Percentiles rank a stretch among this genome's conserved stretches.
These are phyloP conservation scores for Idris sp. DNA, from an alignment of 1,140 invertebrate species.

Conservation along the genomic window DNA sequence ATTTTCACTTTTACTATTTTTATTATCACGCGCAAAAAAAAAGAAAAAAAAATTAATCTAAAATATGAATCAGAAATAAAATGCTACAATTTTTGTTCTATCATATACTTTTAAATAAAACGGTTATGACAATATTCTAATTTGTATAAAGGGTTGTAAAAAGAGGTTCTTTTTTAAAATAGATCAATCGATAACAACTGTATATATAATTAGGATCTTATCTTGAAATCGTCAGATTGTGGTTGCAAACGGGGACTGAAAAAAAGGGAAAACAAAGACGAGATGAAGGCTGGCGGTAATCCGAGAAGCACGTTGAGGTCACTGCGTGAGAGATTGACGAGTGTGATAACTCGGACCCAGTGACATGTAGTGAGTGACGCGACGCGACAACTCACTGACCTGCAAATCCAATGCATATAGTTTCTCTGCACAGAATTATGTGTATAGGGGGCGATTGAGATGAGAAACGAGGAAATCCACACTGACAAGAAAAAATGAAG, in stretches of 20 bases:
- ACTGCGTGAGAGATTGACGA: slow-evolving; percentile 76
- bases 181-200: slow-evolving; percentile 41
- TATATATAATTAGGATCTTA: slow-evolving; percentile 59
- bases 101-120: slow-evolving; percentile 9
- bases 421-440: slow-evolving; percentile 55
- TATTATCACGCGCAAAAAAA: no score
- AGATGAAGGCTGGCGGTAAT: slow-evolving; percentile 68
- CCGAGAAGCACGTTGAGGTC: slow-evolving; percentile 74
- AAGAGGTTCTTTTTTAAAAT: slow-evolving; percentile 18
- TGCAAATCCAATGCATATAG: slow-evolving; percentile 77
- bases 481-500: slow-evolving; percentile 62
- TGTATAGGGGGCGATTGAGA: slow-evolving; percentile 49
- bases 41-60: slow-evolving; percentile 20
- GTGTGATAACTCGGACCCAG: slow-evolving; percentile 73
- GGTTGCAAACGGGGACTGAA: slow-evolving; percentile 25
- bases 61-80: no score
- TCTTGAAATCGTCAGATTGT: slow-evolving; percentile 49
- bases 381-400: slow-evolving; percentile 77
- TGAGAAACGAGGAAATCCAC: slow-evolving; percentile 55
- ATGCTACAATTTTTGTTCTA: no score
- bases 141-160: no score
- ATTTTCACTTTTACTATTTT: slow-evolving; percentile 45
- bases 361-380: slow-evolving; percentile 66
- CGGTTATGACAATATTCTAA: no score
- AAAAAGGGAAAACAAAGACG: slow-evolving; percentile 41